These are phyloP conservation scores for Andrena hattorfiana DNA, from an alignment of 2,888 invertebrate species.

Conservation along the genomic window DNA sequence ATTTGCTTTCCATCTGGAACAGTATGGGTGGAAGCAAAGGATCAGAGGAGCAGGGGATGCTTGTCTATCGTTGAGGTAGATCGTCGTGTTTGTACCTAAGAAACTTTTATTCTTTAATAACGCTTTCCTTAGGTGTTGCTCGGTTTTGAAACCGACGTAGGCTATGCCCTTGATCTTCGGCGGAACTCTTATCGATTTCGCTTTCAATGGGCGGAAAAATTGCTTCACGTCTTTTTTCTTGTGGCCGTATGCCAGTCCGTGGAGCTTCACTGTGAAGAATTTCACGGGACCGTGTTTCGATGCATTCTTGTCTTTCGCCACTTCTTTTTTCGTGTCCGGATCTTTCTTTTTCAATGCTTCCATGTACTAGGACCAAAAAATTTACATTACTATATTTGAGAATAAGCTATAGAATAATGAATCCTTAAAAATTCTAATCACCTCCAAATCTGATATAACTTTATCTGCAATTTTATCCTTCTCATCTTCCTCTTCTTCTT, in stretches of 20 bases:
- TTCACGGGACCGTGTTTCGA: slow-evolving; percentile 78
- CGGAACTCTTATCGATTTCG: slow-evolving; percentile 93
- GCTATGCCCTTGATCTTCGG: slow-evolving; percentile 93
- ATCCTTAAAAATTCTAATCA: slow-evolving; percentile 75
- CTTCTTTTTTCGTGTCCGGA: slow-evolving; percentile 75
- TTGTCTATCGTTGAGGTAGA: slow-evolving; percentile 10
- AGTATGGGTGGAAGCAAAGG: slow-evolving; percentile 14
- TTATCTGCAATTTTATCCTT: slow-evolving; percentile 89
- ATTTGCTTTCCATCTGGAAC: slow-evolving; percentile 88
- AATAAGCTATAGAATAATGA: slow-evolving; percentile 21
- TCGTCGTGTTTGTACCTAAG: slow-evolving; percentile 88
- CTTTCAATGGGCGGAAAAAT: slow-evolving; percentile 93
- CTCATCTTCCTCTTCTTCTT: slow-evolving; percentile 71
- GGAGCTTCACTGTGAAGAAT: slow-evolving; percentile 90
- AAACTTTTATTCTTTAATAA: slow-evolving; percentile 94
- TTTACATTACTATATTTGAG: slow-evolving; percentile 1
- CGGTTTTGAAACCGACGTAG: slow-evolving; percentile 95
- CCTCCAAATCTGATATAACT: slow-evolving; percentile 92
- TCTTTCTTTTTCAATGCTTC: slow-evolving; percentile 88
- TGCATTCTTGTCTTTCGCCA: slow-evolving; percentile 19
- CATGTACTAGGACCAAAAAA: slow-evolving; percentile 88
- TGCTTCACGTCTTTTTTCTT: slow-evolving; percentile 94
- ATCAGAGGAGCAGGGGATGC: no score
- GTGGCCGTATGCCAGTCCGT: slow-evolving; percentile 91
- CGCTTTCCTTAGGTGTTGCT: slow-evolving; percentile 92